Evolutionary conservation across 2,797 vertebrate species (phyloP), one percentile per base, ranked within the genome.

Genomic region (Brachyalestes nurse): DNA sequence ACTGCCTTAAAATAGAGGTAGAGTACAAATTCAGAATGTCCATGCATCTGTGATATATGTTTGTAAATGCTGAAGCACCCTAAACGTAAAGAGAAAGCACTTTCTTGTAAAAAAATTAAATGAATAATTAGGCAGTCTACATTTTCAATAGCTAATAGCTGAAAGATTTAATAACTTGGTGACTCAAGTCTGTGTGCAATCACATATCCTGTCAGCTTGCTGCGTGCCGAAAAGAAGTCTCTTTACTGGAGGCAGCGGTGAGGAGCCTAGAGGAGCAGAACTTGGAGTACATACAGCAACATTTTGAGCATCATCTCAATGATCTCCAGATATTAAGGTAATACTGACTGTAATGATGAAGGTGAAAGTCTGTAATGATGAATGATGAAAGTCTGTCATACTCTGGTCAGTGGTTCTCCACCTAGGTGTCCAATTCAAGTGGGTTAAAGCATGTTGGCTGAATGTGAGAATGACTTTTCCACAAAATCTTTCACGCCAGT

Each of bases 1-100:
- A 89, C 16, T 94, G 93, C 93, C 88, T 96, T 1, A 96, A 94
- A 82, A 91, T 82, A 83, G 91, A 95, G 93, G 95, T 96, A 90
- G 53, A 51, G 13, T 38, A 21, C 62, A 66, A 2, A 12, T 57
- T 72, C n/a, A 75, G 19, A 57, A 6, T 60, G 55, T 4, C 38
- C 38, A 53, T 60, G 2, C 21, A 65, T 53, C 7, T 69, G 17
- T 72, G 40, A 7, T 65, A 5, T 55, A 34, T n/a, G 0, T 58
- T 13, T 40, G 16, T 4, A 2, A 6, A 7, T 0, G 62, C 64
- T 17, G 16, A 51, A 23, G 45, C 49, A 21, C 53, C 8, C 61
- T 70, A 12, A 19, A 71, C 40, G 1, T 57, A 57, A 8, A 1
- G 6, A 57, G n/a, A 21, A 21, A 21, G 3, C 0, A n/a, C 0